Percentiles rank a stretch among this genome's conserved stretches.
Evolutionary conservation across 2,797 vertebrate genomes (phyloP).

Genomic region (Peromyscus eremicus): DNA sequence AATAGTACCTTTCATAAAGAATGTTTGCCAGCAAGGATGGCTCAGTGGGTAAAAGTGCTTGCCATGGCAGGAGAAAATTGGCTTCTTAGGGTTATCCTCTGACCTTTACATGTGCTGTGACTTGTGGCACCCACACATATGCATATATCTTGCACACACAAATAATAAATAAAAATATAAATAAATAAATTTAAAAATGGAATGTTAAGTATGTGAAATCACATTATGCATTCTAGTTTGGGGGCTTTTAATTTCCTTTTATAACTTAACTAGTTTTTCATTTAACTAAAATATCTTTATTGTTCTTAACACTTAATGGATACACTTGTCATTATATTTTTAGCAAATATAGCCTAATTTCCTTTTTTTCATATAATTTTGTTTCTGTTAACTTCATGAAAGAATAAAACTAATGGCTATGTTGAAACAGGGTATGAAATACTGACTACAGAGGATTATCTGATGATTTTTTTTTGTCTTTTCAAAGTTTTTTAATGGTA

Average conservation of each 20-base stretch:
- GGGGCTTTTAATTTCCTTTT: slow-evolving; percentile 12
- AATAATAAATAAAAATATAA: slow-evolving; percentile 18
- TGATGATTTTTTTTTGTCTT: slow-evolving; percentile 65
- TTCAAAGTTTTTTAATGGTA: slow-evolving; percentile 79
- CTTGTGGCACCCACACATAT: background rate
- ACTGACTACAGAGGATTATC: background rate
- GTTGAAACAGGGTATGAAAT: slow-evolving; percentile 41
- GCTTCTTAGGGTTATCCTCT: background rate
- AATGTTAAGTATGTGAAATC: background rate
- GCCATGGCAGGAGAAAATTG: background rate
- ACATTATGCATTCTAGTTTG: slow-evolving; percentile 25
- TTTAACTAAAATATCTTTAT: background rate
- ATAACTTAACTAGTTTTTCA: slow-evolving; percentile 18
- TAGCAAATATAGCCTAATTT: slow-evolving; percentile 50
- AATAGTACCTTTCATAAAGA: background rate
- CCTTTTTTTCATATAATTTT: slow-evolving; percentile 40
- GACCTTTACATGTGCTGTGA: background rate
- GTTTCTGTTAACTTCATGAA: slow-evolving; percentile 52
- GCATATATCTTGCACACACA: background rate
- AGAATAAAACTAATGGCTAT: slow-evolving; percentile 3
- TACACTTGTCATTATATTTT: slow-evolving; percentile 8
- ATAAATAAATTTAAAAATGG: background rate
- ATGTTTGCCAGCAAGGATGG: background rate
- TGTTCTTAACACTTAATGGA: background rate
- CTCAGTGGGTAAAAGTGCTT: background rate